Evolutionary conservation across 2,113 vertebrate species (phyloP), one percentile per base, ranked within the genome.

Genomic region (Nothoprocta pentlandii): DNA sequence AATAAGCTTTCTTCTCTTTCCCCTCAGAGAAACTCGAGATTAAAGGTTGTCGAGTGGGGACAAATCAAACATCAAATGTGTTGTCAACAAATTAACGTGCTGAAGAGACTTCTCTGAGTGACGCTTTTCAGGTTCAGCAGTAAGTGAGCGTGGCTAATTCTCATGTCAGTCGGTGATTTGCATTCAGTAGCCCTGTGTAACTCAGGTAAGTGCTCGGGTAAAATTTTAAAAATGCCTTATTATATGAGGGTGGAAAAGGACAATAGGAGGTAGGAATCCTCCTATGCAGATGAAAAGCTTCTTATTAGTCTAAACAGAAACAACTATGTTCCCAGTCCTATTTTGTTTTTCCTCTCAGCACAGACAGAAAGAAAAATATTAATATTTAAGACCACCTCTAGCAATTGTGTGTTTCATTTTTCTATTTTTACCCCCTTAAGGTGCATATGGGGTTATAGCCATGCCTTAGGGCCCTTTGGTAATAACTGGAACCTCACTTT

Each of bases 301-400:
- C 76, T 83, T 88, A 34, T 87, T 94, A 89, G 84, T 68, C 49
- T 73, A 74, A 68, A 86, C 26, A 49, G 66, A 59, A 42, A 62
- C 10, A 47, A 73, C 62, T 81, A 62, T 82, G 70, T 78, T 87
- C 74, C 82, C 69, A 22, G 67, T 56, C 59, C 83, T 95, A 78
- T 84, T 94, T 90, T 92, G 87, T 95, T 92, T 95, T 90, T 92
- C 92, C 94, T 90, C 68, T 92, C 85, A 80, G 93, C 88, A 77
- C 71, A 95, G 85, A 95, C 93, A 95, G 92, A 79, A 94, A 96
- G 91, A 93, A 94, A 95, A 93, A 94, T 91, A 94, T 94, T 90
- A 95, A 93, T 97, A 97, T 96, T 96, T 97, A 96, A 97, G 92
- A 97, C 77, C 68, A 83, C 85, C 62, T 42, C 84, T 79, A 86